phyloP scores from a whole-genome alignment of 2,113 vertebrate genomes.

The Toxostoma redivivum region DNA sequence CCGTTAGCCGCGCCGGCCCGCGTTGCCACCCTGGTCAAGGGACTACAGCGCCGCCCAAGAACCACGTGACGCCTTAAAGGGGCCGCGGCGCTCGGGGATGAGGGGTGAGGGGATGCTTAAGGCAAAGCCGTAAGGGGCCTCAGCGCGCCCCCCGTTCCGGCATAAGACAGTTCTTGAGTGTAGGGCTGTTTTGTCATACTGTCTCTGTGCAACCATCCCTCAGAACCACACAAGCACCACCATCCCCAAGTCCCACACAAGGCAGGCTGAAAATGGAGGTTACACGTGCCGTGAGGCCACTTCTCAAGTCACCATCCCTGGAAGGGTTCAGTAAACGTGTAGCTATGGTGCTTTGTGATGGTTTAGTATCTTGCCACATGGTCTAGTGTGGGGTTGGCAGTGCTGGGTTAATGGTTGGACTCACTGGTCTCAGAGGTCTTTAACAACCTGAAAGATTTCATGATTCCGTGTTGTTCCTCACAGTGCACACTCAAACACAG shows the following conservation, averaged over 20 bases:
- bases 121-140: too few species aligned
- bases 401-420: not conserved
- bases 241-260: rapidly evolving
- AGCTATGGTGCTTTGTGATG: not conserved
- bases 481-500: rapidly evolving
- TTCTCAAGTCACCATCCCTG: not conserved
- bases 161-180: rapidly evolving
- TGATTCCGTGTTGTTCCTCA: rapidly evolving
- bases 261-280: not conserved
- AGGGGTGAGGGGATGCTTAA: not conserved
- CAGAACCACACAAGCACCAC: not conserved
- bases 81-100: not conserved
- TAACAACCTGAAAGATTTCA: not conserved
- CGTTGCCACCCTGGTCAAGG: not conserved
- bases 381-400: not conserved
- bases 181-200: not conserved
- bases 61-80: constrained; percentile 45
- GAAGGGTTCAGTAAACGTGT: not conserved
- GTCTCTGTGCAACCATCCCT: not conserved
- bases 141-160: too few species aligned
- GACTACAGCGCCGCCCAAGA: constrained; percentile 4
- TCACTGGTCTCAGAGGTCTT: not conserved
- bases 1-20: not conserved
- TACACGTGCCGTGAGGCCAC: rapidly evolving
- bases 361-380: not conserved